Percentiles rank a stretch among this genome's conserved stretches.
phyloP scores from a whole-genome alignment of 1,140 invertebrate genomes.

The Centruroides vittatus region DNA sequence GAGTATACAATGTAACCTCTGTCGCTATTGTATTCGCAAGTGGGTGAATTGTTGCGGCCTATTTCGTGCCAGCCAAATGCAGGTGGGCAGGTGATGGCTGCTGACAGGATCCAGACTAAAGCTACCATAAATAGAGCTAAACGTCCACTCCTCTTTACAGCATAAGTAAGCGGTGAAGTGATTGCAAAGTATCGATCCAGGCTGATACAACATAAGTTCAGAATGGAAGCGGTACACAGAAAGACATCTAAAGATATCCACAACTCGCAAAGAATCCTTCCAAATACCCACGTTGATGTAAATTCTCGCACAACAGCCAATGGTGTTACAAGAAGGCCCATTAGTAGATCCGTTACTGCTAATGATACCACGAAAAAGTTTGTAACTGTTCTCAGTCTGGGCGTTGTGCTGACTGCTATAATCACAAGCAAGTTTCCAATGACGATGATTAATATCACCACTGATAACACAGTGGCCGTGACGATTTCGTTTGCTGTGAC shows the following conservation, averaged over 20 bases:
- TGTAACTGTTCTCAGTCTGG: constrained; percentile 49
- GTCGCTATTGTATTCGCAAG: constrained; percentile 49
- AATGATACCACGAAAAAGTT: constrained; percentile 38
- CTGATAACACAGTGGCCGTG: constrained; percentile 21
- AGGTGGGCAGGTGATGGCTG: constrained; percentile 88
- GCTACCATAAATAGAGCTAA: constrained; percentile 85
- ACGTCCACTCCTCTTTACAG: constrained; percentile 79
- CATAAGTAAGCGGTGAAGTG: constrained; percentile 93
- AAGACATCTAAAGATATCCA: constrained; percentile 97
- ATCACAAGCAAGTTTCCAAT: constrained; percentile 36
- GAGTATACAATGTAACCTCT: constrained; percentile 95
- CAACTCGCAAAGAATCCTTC: constrained; percentile 86
- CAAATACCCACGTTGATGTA: constrained; percentile 73
- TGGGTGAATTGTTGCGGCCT: constrained; percentile 59
- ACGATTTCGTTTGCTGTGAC: constrained; percentile 12
- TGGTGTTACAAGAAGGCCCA: constrained; percentile 36
- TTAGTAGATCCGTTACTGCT: constrained; percentile 35
- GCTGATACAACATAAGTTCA: constrained; percentile 91
- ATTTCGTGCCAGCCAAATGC: constrained; percentile 82
- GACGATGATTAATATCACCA: constrained; percentile 19
- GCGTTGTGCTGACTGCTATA: constrained; percentile 28
- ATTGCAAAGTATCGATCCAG: constrained; percentile 92
- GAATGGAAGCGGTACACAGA: constrained; percentile 86
- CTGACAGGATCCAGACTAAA: constrained; percentile 85
- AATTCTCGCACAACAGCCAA: constrained; percentile 24